These are phyloP conservation scores for Stegostoma tigrinum DNA, from an alignment of 2,113 vertebrate genomes.

Conservation along the genomic window DNA sequence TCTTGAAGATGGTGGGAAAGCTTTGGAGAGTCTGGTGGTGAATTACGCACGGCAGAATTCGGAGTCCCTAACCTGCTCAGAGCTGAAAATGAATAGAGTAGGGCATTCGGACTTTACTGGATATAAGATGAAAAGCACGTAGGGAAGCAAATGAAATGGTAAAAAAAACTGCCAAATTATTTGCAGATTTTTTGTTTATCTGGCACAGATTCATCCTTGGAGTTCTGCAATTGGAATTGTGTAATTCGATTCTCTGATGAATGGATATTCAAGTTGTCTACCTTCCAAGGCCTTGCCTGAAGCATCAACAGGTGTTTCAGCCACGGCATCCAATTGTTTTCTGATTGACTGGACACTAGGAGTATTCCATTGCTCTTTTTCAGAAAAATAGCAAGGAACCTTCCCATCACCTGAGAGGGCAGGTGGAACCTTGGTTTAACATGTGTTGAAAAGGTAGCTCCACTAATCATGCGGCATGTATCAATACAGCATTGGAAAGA, in stretches of 20 bases:
- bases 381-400: not conserved
- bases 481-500: not conserved
- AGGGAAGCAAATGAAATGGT: not conserved
- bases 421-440: not conserved
- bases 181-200: not conserved
- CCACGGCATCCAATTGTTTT: not conserved
- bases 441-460: not conserved
- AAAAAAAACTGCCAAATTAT: not conserved
- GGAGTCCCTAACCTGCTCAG: conserved; percentile 27
- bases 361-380: not conserved
- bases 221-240: not conserved
- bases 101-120: conserved; percentile 27
- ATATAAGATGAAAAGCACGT: not conserved
- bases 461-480: not conserved
- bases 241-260: not conserved
- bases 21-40: not conserved
- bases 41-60: not conserved
- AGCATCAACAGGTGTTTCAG: not conserved
- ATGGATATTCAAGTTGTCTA: not conserved
- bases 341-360: not conserved
- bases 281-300: not conserved
- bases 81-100: conserved; percentile 40
- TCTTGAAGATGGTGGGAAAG: not conserved
- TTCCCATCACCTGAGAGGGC: not conserved
- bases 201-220: not conserved